Percentiles rank a stretch among this genome's conserved stretches.
These are phyloP conservation scores for Ariolimax columbianus DNA, from an alignment of 2,888 invertebrate species.

Conservation along the genomic window DNA sequence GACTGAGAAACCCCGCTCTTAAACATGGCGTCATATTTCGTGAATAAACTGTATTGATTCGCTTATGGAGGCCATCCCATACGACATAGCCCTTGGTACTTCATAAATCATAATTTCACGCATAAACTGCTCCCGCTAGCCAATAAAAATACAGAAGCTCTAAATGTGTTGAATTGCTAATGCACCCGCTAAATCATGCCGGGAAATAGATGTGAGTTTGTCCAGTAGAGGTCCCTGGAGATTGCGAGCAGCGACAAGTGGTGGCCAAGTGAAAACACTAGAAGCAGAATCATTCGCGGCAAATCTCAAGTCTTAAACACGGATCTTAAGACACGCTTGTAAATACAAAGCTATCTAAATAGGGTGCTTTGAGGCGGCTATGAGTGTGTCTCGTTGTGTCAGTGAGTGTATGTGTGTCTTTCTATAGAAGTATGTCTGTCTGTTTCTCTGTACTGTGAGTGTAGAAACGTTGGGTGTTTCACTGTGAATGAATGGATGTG, in stretches of 20 bases:
- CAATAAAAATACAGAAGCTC: constrained; percentile 46
- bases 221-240: constrained; percentile 20
- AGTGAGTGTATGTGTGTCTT: background rate
- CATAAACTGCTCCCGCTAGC: constrained; percentile 29
- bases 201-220: constrained; percentile 21
- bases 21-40: constrained; percentile 33
- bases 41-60: constrained; percentile 50
- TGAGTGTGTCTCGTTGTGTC: too few relatives aligned
- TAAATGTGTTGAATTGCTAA: constrained; percentile 49
- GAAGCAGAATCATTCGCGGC: constrained; percentile 21
- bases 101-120: constrained; percentile 51
- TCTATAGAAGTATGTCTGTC: too few relatives aligned
- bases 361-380: background rate
- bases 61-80: constrained; percentile 28
- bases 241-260: constrained; percentile 5
- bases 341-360: background rate
- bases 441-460: too few relatives aligned
- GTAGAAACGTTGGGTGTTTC: too few relatives aligned
- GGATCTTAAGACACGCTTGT: constrained; percentile 3
- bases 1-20: too few relatives aligned
- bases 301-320: constrained; percentile 17
- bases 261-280: constrained; percentile 6
- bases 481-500: background rate
- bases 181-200: constrained; percentile 39
- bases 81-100: constrained; percentile 33